Percentiles rank a stretch among this genome's conserved stretches.
phyloP scores from a whole-genome alignment of 23 tunicate species.

The Ascidia mentula region DNA sequence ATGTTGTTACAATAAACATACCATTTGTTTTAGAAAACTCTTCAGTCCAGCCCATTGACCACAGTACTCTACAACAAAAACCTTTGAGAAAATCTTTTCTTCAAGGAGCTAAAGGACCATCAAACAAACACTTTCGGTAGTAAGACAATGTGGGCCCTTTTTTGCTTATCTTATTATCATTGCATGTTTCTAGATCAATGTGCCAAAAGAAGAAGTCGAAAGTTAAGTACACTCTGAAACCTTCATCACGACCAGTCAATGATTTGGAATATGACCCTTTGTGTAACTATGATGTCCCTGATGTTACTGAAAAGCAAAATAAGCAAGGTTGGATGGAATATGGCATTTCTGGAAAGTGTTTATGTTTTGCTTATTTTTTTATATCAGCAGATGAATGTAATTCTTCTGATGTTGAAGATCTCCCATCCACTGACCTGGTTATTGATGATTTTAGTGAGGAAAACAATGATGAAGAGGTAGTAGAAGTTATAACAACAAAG shows the following conservation, averaged over 20 bases:
- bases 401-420: slow-evolving; percentile 9
- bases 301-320: background rate
- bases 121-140: slow-evolving; percentile 1
- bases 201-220: background rate
- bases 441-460: background rate
- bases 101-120: slow-evolving; percentile 30
- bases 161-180: background rate
- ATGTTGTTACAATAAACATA: no score
- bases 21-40: no score
- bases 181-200: background rate
- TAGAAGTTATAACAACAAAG: no score
- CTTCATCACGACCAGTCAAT: slow-evolving; percentile 12
- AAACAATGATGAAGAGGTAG: background rate
- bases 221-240: background rate
- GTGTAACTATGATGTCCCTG: slow-evolving; percentile 57
- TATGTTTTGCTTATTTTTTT: background rate
- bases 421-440: slow-evolving; percentile 11
- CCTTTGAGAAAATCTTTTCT: slow-evolving; percentile 10
- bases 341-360: background rate
- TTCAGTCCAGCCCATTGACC: background rate
- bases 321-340: background rate
- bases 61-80: background rate
- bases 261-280: slow-evolving; percentile 89
- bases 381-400: background rate
- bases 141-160: background rate